These are phyloP conservation scores for Cebidichthys violaceus DNA, from an alignment of 2,113 vertebrate species.

Conservation along the genomic window DNA sequence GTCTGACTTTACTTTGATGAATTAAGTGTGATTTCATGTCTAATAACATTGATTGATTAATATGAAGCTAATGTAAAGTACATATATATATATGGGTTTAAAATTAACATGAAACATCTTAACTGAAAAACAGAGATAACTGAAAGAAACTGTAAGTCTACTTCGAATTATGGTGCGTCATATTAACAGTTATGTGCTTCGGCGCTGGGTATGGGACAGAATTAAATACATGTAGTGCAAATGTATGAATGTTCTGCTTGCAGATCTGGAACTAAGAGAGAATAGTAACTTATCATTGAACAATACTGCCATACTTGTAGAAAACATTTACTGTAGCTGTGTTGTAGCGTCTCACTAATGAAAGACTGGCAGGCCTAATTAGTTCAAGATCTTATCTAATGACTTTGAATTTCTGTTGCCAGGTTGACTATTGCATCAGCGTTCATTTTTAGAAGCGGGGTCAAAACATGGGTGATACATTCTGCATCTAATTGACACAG, in stretches of 20 bases:
- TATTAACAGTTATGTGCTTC: not conserved
- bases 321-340: not conserved
- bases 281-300: not conserved
- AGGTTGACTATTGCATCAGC: conserved; percentile 66
- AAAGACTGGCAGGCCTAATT: conserved; percentile 57
- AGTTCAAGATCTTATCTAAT: conserved; percentile 55
- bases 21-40: not conserved
- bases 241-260: not conserved
- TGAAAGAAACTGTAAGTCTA: not conserved
- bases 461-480: conserved; percentile 41
- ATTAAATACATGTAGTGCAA: not conserved
- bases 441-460: conserved; percentile 62
- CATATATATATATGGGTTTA: not conserved
- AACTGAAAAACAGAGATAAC: not conserved
- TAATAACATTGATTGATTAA: not conserved
- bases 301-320: not conserved
- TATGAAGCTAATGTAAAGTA: not conserved
- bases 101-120: not conserved
- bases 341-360: conserved; percentile 4
- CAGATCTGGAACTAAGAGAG: not conserved
- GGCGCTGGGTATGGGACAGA: not conserved
- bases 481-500: conserved; percentile 57
- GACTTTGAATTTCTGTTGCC: conserved; percentile 59
- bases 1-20: not conserved
- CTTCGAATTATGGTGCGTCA: not conserved